These are phyloP conservation scores for Drosophila neutralis DNA, from an alignment of 2,888 invertebrate species.

Conservation along the genomic window DNA sequence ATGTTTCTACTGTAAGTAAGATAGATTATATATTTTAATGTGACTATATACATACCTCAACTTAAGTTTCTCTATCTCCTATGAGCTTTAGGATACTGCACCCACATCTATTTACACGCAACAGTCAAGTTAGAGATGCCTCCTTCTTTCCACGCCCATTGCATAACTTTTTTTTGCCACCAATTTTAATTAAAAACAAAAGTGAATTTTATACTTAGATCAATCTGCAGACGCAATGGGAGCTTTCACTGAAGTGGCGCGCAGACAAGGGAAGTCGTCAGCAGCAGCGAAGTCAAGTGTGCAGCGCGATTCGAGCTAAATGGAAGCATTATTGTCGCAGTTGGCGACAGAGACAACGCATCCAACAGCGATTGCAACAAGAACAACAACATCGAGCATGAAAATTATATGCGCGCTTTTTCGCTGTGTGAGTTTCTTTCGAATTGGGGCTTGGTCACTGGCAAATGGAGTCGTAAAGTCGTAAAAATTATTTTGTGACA, in stretches of 20 bases:
- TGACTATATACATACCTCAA: not conserved
- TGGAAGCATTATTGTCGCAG: constrained; percentile 64
- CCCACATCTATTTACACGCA: not conserved
- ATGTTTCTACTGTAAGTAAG: not conserved
- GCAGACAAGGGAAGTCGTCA: constrained; percentile 32
- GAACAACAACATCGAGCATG: constrained; percentile 16
- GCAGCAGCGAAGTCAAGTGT: constrained; percentile 37
- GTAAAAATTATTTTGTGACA: constrained; percentile 85
- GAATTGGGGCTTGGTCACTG: constrained; percentile 60
- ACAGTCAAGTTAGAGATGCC: not conserved
- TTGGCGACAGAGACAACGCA: constrained; percentile 53
- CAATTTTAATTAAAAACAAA: not conserved
- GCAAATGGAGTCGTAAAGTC: constrained; percentile 81
- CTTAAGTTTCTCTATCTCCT: not conserved
- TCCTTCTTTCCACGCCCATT: not conserved
- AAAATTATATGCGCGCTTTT: constrained; percentile 58
- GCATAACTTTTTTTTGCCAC: too few species aligned
- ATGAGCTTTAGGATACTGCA: not conserved
- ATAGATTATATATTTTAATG: not conserved
- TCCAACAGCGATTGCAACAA: constrained; percentile 11
- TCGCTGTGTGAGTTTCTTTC: constrained; percentile 11
- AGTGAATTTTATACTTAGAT: not conserved
- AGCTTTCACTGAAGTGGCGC: constrained; percentile 25
- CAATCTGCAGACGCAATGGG: constrained; percentile 7
- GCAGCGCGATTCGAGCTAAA: constrained; percentile 50